phyloP scores from a whole-genome alignment of 1,140 invertebrate genomes.

The Apis cerana region DNA sequence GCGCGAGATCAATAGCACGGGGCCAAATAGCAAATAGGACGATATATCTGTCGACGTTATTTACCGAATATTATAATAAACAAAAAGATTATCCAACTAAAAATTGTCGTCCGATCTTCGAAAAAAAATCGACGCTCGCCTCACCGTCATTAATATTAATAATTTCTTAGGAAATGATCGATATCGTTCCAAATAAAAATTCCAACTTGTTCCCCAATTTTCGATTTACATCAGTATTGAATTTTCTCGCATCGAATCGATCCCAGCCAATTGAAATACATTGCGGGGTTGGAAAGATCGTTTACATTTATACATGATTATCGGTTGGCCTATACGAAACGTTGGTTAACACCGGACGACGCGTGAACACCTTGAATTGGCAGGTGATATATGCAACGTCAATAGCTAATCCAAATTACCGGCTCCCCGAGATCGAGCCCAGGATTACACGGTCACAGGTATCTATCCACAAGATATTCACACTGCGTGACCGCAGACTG shows the following conservation, averaged over 20 bases:
- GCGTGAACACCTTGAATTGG: slow-evolving; percentile 39
- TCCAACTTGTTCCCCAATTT: no score
- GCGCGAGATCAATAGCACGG: no score
- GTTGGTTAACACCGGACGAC: slow-evolving; percentile 9
- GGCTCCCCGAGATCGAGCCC: slow-evolving; percentile 27
- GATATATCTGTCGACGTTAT: neutral
- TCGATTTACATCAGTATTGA: neutral
- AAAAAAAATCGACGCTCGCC: no score
- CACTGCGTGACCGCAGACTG: slow-evolving; percentile 52
- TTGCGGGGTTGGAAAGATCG: neutral
- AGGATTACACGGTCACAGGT: slow-evolving; percentile 47
- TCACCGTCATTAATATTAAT: no score
- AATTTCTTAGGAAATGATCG: no score
- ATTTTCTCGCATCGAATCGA: no score
- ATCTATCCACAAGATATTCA: slow-evolving; percentile 56
- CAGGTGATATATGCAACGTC: slow-evolving; percentile 39
- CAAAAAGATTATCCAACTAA: no score
- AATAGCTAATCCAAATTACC: slow-evolving; percentile 52
- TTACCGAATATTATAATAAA: no score
- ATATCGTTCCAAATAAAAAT: no score
- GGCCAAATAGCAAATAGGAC: neutral
- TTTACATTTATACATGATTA: slow-evolving; percentile 17
- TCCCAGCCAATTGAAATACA: neutral
- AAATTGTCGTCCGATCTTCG: no score
- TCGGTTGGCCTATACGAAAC: slow-evolving; percentile 7